Conservation (phyloP, 2,113 vertebrate genomes). For the Gopherus flavomarginatus region DNA sequence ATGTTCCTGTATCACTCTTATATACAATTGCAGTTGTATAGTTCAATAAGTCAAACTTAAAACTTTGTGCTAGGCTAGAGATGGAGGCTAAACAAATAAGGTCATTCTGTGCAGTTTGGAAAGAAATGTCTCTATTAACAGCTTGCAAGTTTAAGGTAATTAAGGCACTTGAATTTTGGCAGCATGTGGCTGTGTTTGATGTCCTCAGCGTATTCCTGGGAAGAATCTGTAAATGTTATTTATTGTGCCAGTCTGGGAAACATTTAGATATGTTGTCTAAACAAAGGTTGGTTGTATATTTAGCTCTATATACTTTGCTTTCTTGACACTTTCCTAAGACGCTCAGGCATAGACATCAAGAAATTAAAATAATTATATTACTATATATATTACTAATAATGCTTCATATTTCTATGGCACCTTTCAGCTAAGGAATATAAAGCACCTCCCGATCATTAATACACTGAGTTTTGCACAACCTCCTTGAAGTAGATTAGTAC, state of each 20-base stretch:
- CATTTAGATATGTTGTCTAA: not conserved
- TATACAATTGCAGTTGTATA: fast-evolving
- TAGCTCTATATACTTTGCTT: constrained; percentile 24
- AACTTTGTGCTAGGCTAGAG: not conserved
- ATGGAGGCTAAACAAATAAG: not conserved
- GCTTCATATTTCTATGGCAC: not conserved
- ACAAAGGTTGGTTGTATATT: constrained; percentile 12
- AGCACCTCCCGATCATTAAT: not conserved
- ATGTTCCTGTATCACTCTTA: fast-evolving
- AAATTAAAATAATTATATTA: not conserved
- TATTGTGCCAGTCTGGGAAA: constrained; percentile 40
- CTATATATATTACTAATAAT: not conserved
- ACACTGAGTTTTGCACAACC: not conserved
- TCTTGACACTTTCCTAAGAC: constrained; percentile 42
- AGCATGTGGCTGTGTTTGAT: not conserved
- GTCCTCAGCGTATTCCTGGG: constrained; percentile 22
- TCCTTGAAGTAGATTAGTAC: not conserved
- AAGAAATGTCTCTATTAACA: not conserved
- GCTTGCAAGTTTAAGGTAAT: not conserved
- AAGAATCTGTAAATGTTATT: constrained; percentile 23
- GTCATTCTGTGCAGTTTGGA: not conserved
- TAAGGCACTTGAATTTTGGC: constrained; percentile 1
- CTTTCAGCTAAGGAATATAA: constrained; percentile 3
- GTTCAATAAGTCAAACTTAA: not conserved
- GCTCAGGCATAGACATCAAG: constrained; percentile 10